Evolutionary conservation across 2,888 invertebrate genomes (phyloP).

Genomic region (Xiphydria camelus): DNA sequence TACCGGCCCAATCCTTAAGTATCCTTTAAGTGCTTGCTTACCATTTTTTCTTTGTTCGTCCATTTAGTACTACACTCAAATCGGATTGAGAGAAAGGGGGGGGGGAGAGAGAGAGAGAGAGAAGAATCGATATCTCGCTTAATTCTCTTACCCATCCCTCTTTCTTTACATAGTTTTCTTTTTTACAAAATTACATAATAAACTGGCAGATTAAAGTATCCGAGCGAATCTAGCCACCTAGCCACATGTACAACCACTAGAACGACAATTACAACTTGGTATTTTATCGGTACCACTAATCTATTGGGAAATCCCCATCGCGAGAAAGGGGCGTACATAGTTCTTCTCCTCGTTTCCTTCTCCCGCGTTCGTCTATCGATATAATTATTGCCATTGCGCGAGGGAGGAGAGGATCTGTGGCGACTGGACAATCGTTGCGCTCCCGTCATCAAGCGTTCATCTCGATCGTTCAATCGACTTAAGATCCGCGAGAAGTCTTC

Average conservation of each 20-base stretch:
- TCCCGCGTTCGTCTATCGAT: too few species aligned
- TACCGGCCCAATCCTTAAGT: slow-evolving; percentile 34
- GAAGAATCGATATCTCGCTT: too few species aligned
- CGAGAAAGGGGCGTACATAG: too few species aligned
- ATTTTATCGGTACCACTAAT: too few species aligned
- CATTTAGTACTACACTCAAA: too few species aligned
- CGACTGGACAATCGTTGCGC: too few species aligned
- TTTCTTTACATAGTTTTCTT: slow-evolving; percentile 25
- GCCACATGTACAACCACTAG: slow-evolving; percentile 29
- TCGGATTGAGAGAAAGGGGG: too few species aligned
- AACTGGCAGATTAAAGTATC: slow-evolving; percentile 50
- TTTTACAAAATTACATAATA: slow-evolving; percentile 58
- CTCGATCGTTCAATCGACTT: slow-evolving; percentile 4
- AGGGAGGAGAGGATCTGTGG: too few species aligned
- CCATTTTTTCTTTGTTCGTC: neutral
- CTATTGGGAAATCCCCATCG: too few species aligned
- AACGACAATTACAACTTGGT: neutral
- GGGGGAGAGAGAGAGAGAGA: too few species aligned
- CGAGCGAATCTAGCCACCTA: slow-evolving; percentile 46
- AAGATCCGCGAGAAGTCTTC: slow-evolving; percentile 2
- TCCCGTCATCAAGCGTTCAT: too few species aligned
- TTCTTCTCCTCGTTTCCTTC: too few species aligned
- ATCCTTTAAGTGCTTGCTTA: neutral
- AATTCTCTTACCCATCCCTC: slow-evolving; percentile 6
- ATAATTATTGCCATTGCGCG: slow-evolving; percentile 50